A percentile compares a stretch with the other conserved stretches of the same genome.
phyloP scores from a whole-genome alignment of 2,888 invertebrate species.

The Conus canariensis region DNA sequence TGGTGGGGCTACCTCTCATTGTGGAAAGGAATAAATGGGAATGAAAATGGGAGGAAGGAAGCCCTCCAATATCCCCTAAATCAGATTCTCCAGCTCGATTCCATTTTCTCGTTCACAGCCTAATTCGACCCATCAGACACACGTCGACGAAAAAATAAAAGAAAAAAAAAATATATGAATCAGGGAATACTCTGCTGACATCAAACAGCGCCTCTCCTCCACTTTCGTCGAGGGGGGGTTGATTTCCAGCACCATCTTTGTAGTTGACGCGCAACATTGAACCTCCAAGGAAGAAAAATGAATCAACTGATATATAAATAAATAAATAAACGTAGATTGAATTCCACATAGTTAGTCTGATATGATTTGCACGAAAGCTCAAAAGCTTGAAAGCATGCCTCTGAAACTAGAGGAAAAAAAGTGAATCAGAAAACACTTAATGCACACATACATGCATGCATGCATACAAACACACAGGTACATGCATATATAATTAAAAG shows the following conservation, averaged over 20 bases:
- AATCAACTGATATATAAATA: background rate
- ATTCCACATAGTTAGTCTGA: too few species aligned
- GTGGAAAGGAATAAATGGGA: background rate
- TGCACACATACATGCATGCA: too few species aligned
- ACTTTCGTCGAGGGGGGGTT: background rate
- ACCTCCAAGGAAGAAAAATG: background rate
- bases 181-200: background rate
- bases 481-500: too few species aligned
- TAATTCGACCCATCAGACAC: background rate
- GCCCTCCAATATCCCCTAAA: background rate
- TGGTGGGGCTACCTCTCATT: background rate
- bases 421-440: background rate
- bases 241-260: background rate
- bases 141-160: background rate
- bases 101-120: conserved; percentile 3
- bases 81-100: conserved; percentile 13
- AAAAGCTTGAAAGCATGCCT: background rate
- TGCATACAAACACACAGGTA: too few species aligned
- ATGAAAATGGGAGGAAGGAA: too few species aligned
- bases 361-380: background rate
- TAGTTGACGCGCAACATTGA: background rate
- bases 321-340: background rate
- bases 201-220: conserved; percentile 3
- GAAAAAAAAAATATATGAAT: too few species aligned
- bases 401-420: background rate